Conservation (phyloP, 2,113 vertebrate genomes). For the Felis chaus region DNA sequence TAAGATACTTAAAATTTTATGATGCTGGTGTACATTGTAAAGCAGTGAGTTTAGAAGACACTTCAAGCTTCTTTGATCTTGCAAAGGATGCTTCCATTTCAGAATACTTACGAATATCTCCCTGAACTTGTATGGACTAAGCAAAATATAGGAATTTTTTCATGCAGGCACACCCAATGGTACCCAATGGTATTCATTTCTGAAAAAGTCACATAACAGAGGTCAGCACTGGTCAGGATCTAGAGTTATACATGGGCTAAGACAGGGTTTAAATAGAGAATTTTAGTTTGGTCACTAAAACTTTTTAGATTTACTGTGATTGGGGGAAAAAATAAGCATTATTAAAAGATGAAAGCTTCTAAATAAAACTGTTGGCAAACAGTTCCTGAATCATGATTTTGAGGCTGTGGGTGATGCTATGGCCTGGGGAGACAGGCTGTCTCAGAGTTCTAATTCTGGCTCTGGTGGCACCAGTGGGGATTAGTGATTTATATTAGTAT, state of each 20-base stretch:
- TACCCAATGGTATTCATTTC: not conserved
- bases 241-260: not conserved
- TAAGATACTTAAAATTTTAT: not conserved
- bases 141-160: not conserved
- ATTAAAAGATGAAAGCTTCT: slow-evolving; percentile 1
- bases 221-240: not conserved
- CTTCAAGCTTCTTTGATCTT: not conserved
- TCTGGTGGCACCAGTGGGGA: slow-evolving; percentile 53
- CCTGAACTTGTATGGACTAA: not conserved
- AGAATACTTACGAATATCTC: not conserved
- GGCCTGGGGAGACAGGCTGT: slow-evolving; percentile 46
- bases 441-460: slow-evolving; percentile 62
- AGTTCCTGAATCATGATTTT: not conserved
- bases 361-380: slow-evolving; percentile 47
- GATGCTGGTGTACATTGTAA: not conserved
- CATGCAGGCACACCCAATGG: not conserved
- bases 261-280: not conserved
- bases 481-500: slow-evolving; percentile 56
- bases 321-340: not conserved
- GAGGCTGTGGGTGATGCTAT: not conserved
- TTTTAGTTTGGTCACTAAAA: slow-evolving; percentile 11
- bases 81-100: not conserved
- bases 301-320: not conserved
- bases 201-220: not conserved
- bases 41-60: not conserved